Base-by-base conservation (phyloP, 2,797 vertebrate species). In the Chanos chanos region DNA sequence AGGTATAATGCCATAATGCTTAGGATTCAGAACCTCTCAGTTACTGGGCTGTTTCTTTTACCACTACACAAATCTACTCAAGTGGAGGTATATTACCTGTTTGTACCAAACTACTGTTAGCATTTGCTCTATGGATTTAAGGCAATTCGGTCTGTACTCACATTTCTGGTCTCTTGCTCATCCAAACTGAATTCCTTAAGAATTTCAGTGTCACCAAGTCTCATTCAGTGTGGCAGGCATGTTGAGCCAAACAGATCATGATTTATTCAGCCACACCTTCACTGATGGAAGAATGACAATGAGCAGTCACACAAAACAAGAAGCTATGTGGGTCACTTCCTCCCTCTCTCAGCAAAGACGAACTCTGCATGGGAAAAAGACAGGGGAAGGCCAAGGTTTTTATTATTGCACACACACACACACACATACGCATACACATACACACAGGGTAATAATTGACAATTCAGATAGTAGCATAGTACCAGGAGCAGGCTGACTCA, bases 321-420 rank as follows among this genome's bases (percentile, higher is more conserved):
- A 9, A 1, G 24, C 82, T 86, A 89, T 88, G 83, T 89, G 88
- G 87, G 88, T 86, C 89, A 88, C 83, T 89, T 88, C 85, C 87
- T 87, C 79, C 78, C 86, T 79, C 73, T 77, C 79, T 25, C 74
- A 73, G 81, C 86, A 67, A 84, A 81, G 77, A 86, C 80, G 83
- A 81, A 84, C 79, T 86, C 68, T 68, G 78, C 41, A 45, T 16
- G 78, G 77, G 73, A 73, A 77, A 73, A 75, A 66, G 43, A 34
- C 22, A 41, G 24, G 61, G 63, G 58, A 49, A 58, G 77, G 57
- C 66, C 21, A 54, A 24, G n/a, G 37, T 65, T 37, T 68, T 56
- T 66, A 62, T 61, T 61, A 66, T 71, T 71, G 56, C 62, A 10
- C 8, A n/a, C 34, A 30, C 10, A 19, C 34, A 33, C 37, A 28